Evolutionary conservation across 2,888 invertebrate species (phyloP), one percentile per base, ranked within the genome.

Genomic region (Polietes domitor): DNA sequence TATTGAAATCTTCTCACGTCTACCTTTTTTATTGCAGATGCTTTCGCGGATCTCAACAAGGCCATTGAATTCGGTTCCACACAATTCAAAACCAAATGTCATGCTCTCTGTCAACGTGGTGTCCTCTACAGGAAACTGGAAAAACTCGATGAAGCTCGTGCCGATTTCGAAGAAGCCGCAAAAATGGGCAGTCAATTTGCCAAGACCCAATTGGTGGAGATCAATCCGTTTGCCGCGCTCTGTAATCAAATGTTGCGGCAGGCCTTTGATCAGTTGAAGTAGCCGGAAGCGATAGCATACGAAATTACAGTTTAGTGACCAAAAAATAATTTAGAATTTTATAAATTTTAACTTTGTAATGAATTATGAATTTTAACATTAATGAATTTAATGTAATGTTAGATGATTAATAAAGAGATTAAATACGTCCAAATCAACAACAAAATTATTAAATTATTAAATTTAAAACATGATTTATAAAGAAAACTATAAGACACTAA

Each of bases 141-240:
- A 12, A 92, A 94, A 19, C 93, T 94, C 21, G 95, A 96, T 12
- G 94, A 94, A 4, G 98, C 98, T 0, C 94, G 94, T 85, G 91
- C 92, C 0, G 97, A 97, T 89, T 98, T 98, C 89, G 93, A 95
- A 85, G 93, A 93, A 77, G 97, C 98, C 0, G 96, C 97, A 0
- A 93, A 94, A 86, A 92, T 97, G 68, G 98, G 98, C 21, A 97
- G 96, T 87, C 94, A 94, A 84, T 98, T 98, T 93, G 98, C 98
- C 21, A 97, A 95, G 90, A 94, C 95, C 89, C 96, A 96, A 95
- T 93, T 98, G 73, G 95, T 97, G 3, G 95, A 97, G 89, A 91
- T 98, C 90, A 98, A 99, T 93, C 98, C 98, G 0, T 98, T 98
- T 91, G 98, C 98, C 3, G 98, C 98, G 0, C 94, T 98, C 74